A percentile compares a stretch with the other conserved stretches of the same genome.
These are phyloP conservation scores for Lagodon rhomboides DNA, from an alignment of 2,797 vertebrate genomes.

Conservation along the genomic window DNA sequence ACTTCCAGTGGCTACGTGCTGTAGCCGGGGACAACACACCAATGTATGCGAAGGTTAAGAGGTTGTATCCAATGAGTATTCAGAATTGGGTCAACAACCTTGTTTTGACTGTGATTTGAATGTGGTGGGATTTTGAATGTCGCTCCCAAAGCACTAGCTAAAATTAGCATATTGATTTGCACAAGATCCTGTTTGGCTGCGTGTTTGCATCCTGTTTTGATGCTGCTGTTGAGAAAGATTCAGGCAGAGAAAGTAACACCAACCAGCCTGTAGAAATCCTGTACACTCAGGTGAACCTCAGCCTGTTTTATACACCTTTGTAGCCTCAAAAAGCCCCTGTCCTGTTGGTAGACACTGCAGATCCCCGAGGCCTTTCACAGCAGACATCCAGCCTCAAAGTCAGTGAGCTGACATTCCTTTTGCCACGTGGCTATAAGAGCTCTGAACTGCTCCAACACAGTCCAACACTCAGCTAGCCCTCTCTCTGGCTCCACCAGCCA, in stretches of 20 bases:
- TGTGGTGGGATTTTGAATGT: conserved; percentile 39
- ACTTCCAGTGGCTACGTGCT: conserved; percentile 35
- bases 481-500: conserved; percentile 33
- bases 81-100: conserved; percentile 1
- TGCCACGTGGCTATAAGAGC: conserved; percentile 69
- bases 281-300: conserved; percentile 8
- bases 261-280: not conserved
- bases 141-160: conserved; percentile 45
- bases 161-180: conserved; percentile 65
- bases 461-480: conserved; percentile 27
- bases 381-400: conserved; percentile 60
- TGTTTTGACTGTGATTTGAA: conserved; percentile 45
- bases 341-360: conserved; percentile 44
- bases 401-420: conserved; percentile 75
- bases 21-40: conserved; percentile 2
- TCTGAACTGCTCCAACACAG: conserved; percentile 68
- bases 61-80: conserved; percentile 6
- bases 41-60: not conserved
- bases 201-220: conserved; percentile 70
- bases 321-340: conserved; percentile 39
- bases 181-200: conserved; percentile 61
- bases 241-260: conserved; percentile 9
- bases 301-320: conserved; percentile 7
- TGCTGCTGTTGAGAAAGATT: conserved; percentile 2
- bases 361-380: conserved; percentile 56